These are phyloP conservation scores for Nebria ingens DNA, from an alignment of 1,140 invertebrate genomes.

Conservation along the genomic window DNA sequence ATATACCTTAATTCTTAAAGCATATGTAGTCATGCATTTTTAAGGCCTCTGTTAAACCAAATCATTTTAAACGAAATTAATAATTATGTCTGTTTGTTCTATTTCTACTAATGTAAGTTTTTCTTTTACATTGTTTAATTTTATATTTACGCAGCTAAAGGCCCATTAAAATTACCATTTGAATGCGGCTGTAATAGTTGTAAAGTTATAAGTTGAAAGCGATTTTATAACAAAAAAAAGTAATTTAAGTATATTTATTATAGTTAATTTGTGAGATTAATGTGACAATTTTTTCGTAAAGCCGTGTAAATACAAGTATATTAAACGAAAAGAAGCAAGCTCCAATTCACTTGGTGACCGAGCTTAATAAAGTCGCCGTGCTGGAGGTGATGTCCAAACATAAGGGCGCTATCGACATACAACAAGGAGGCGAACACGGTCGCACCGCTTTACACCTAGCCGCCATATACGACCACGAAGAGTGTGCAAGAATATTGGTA, in stretches of 20 bases:
- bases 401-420: constrained; percentile 53
- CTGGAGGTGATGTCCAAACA: constrained; percentile 57
- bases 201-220: too few species aligned
- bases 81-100: too few species aligned
- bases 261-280: neutral
- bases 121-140: too few species aligned
- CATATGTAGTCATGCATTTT: too few species aligned
- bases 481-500: constrained; percentile 68
- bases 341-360: constrained; percentile 66
- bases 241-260: neutral
- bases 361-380: constrained; percentile 58
- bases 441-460: constrained; percentile 69
- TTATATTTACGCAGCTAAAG: too few species aligned
- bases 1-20: too few species aligned
- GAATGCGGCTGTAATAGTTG: too few species aligned
- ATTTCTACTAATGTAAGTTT: too few species aligned
- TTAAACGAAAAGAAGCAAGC: constrained; percentile 68
- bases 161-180: too few species aligned
- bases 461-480: constrained; percentile 69
- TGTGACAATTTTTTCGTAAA: neutral
- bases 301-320: constrained; percentile 50
- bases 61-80: too few species aligned
- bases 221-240: neutral
- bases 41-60: too few species aligned
- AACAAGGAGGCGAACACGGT: constrained; percentile 66